Percentiles rank a stretch among this genome's conserved stretches.
These are phyloP conservation scores for Protosalanx chinensis DNA, from an alignment of 2,797 vertebrate species.

Conservation along the genomic window DNA sequence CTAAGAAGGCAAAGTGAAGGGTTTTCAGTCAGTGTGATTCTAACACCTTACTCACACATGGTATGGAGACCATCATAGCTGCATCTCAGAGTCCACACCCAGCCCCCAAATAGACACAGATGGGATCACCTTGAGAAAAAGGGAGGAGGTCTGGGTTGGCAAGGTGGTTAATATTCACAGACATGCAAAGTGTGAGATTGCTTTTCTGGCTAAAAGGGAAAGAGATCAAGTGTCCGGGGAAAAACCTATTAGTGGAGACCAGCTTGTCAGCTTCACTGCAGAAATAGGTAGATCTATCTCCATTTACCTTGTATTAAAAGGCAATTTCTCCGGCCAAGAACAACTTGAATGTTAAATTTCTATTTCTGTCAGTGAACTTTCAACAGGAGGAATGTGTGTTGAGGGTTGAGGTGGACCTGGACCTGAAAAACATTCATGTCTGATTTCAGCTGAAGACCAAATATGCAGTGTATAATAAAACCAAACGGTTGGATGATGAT, in stretches of 20 bases:
- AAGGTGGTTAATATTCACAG: constrained; percentile 34
- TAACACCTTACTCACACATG: neutral
- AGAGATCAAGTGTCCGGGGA: constrained; percentile 28
- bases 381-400: neutral
- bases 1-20: neutral
- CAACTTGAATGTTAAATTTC: constrained; percentile 15
- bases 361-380: neutral
- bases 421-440: neutral
- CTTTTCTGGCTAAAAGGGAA: constrained; percentile 32
- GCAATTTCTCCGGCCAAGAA: constrained; percentile 19
- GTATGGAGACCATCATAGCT: neutral
- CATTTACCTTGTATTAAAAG: constrained; percentile 24
- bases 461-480: neutral
- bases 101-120: constrained; percentile 11
- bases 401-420: neutral
- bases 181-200: constrained; percentile 33
- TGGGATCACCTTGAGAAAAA: constrained; percentile 20
- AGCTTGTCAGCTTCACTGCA: constrained; percentile 27
- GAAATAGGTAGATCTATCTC: constrained; percentile 19
- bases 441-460: neutral
- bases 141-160: neutral
- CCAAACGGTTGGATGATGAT: neutral
- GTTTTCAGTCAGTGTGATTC: neutral
- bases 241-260: constrained; percentile 26
- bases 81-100: neutral